Base-by-base conservation (phyloP, 2,797 vertebrate genomes). In the Acanthiza pusilla region DNA sequence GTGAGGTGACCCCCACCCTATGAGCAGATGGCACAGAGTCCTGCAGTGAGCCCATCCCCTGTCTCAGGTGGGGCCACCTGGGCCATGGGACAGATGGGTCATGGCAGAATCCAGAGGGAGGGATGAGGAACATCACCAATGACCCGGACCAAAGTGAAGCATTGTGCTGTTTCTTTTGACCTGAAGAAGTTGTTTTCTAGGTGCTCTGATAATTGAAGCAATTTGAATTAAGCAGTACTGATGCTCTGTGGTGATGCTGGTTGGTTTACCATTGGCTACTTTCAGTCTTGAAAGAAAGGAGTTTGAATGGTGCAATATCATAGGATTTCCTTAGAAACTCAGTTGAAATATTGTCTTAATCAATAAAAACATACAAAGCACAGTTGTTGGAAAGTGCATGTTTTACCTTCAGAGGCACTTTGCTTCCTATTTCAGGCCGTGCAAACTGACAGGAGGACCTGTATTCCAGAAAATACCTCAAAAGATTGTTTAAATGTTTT, bases 111-210 rank as follows among this genome's bases (percentile, higher is more conserved):
- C 7, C 86, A 26, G 75, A 43, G 58, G 25, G 27, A 21, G 40
- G 27, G 9, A 11, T 43, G 38, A 72, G 67, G 55, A 47, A 14
- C 30, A 1, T 58, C 40, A 22, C 34, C 29, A 26, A 13, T 1
- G 19, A 25, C 19, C 58, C 48, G 63, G 22, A 48, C 27, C 40
- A 26, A 27, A 14, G 26, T 0, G 0, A 76, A 38, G 43, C 11
- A 7, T 48, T 45, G 20, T 0, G 0, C 14, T 36, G 6, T 18
- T 61, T 12, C 40, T 48, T 63, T 67, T 32, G 26, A 36, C 15
- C 3, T 11, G 19, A 51, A 43, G 53, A 68, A 26, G 16, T 57
- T 47, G 7, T 36, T 92, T 50, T 88, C 62, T 38, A 19, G 32
- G 12, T 71, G 34, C 68, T 87, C 63, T 16, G 7, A 3, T 66